These are phyloP conservation scores for Holacanthella duospinosa DNA, from an alignment of 2,888 invertebrate genomes.

Conservation along the genomic window DNA sequence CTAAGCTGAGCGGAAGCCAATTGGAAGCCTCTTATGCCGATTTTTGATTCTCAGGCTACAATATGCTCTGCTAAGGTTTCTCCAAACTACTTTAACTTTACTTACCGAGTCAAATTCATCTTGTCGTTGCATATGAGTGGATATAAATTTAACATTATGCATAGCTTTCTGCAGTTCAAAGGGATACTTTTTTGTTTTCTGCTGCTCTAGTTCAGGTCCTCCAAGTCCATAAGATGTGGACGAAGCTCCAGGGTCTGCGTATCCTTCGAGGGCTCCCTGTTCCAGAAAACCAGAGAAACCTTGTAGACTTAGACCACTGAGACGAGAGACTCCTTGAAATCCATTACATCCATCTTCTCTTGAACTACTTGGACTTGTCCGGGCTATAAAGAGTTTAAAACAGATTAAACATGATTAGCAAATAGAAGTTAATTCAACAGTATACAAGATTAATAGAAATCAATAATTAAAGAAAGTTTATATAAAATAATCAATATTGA, in stretches of 20 bases:
- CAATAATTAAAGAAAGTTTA: no score
- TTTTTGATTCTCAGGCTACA: no score
- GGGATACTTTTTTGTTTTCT: constrained; percentile 62
- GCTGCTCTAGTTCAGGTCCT: constrained; percentile 33
- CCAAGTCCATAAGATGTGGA: constrained; percentile 34
- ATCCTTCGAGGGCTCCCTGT: constrained; percentile 37
- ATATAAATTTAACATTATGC: constrained; percentile 90
- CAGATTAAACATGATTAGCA: no score
- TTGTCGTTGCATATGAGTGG: constrained; percentile 86
- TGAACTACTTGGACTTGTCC: constrained; percentile 30
- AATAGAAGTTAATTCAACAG: no score
- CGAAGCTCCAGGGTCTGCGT: constrained; percentile 35
- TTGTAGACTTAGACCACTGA: constrained; percentile 37
- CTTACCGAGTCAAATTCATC: constrained; percentile 88
- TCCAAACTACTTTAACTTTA: no score
- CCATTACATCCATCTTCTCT: constrained; percentile 38
- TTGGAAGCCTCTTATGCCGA: no score
- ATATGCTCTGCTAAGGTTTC: no score
- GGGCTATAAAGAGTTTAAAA: not conserved
- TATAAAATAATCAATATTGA: no score
- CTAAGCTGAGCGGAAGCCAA: no score
- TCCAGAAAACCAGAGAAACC: constrained; percentile 35
- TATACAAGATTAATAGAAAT: no score
- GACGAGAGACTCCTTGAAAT: constrained; percentile 37
- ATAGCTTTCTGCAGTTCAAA: constrained; percentile 87